These are phyloP conservation scores for Amphipoea oculea DNA, from an alignment of 2,888 invertebrate genomes.

Conservation along the genomic window DNA sequence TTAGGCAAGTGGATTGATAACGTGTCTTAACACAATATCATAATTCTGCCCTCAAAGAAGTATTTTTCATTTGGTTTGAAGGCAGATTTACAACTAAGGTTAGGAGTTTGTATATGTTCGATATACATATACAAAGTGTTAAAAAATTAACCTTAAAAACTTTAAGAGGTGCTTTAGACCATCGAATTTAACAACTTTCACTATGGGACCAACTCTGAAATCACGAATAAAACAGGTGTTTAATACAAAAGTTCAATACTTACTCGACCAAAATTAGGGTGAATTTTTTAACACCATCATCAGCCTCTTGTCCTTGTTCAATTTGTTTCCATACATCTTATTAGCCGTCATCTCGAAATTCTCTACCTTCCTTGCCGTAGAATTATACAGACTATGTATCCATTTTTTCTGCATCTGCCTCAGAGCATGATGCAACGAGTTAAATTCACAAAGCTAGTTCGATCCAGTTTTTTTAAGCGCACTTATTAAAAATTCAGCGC, in stretches of 20 bases:
- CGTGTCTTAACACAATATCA: neutral
- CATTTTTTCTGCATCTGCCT: conserved; percentile 2
- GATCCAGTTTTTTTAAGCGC: conserved; percentile 3
- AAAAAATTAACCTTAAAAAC: too few species aligned
- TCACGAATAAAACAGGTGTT: too few species aligned
- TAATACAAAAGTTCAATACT: too few species aligned
- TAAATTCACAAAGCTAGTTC: neutral
- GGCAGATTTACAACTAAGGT: neutral
- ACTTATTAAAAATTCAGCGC: conserved; percentile 24
- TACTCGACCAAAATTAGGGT: too few species aligned
- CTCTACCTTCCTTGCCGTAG: neutral
- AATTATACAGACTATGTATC: neutral
- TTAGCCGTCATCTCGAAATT: neutral
- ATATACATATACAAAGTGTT: neutral
- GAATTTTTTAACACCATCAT: neutral
- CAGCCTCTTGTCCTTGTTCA: neutral
- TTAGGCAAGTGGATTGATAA: neutral
- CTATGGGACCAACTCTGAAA: too few species aligned
- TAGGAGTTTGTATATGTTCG: neutral
- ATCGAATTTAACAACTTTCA: too few species aligned
- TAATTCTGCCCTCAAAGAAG: neutral
- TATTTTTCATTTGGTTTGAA: neutral
- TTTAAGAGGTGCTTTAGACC: too few species aligned
- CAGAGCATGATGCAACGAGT: conserved; percentile 14
- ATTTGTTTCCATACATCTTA: neutral